Evolutionary conservation across 2,113 vertebrate species (phyloP).

Genomic region (Atlantisia rogersi): DNA sequence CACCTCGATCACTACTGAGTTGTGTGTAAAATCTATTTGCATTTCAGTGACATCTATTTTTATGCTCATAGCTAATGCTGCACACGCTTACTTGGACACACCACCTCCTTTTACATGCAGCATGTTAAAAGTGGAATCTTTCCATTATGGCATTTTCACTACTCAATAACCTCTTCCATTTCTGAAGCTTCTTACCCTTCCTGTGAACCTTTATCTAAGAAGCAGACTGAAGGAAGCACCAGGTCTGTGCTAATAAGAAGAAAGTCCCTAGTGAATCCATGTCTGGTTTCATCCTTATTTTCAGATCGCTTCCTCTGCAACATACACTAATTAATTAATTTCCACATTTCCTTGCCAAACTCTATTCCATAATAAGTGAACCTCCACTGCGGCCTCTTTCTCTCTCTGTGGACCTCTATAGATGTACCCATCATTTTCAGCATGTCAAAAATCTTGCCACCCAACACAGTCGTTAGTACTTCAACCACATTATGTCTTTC

Average conservation of each 20-base stretch:
- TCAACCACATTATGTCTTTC: not conserved
- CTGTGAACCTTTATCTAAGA: not conserved
- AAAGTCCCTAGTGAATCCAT: not conserved
- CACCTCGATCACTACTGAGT: rapidly evolving
- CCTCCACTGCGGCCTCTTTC: not conserved
- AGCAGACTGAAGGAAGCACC: not conserved
- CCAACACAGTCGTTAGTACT: not conserved
- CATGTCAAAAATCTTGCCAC: not conserved
- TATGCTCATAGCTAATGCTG: not conserved
- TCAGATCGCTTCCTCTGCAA: not conserved
- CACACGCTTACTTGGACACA: not conserved
- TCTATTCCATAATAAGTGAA: rapidly evolving
- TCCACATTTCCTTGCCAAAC: not conserved
- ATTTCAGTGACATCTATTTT: not conserved
- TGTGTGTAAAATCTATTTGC: not conserved
- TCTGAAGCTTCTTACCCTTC: not conserved
- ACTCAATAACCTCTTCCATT: not conserved
- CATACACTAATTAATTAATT: constrained; percentile 18
- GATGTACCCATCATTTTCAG: not conserved
- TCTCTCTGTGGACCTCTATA: not conserved
- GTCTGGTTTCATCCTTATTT: constrained; percentile 20
- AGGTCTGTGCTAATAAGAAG: not conserved
- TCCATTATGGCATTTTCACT: not conserved
- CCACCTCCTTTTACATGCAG: not conserved
- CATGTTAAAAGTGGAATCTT: not conserved